phyloP scores from a whole-genome alignment of 2,797 vertebrate species.

The Sebastes trivittatus region DNA sequence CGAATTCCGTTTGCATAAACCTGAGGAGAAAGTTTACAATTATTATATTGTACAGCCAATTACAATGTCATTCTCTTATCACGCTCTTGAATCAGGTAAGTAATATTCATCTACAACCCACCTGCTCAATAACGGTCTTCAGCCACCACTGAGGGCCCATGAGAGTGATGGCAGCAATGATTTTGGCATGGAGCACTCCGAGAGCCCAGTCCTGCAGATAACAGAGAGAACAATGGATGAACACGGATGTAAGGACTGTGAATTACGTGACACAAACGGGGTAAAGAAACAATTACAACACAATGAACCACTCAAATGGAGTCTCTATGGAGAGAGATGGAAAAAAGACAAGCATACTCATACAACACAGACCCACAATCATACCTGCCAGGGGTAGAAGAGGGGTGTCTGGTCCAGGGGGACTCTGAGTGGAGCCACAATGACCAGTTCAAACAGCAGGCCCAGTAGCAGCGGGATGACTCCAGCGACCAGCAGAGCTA shows the following conservation, averaged over 20 bases:
- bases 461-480: constrained; percentile 95
- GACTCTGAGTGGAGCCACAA: constrained; percentile 95
- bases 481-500: constrained; percentile 93
- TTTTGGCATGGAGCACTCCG: constrained; percentile 98
- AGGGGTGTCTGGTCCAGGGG: constrained; percentile 98
- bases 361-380: constrained; percentile 14
- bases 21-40: constrained; percentile 70
- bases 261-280: not conserved
- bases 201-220: constrained; percentile 94
- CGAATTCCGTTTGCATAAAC: constrained; percentile 99
- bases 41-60: not conserved
- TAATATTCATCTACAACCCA: constrained; percentile 47
- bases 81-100: not conserved
- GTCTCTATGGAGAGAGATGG: not conserved
- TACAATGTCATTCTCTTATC: not conserved
- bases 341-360: not conserved
- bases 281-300: not conserved
- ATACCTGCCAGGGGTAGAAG: constrained; percentile 99
- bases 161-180: constrained; percentile 97
- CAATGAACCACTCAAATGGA: not conserved
- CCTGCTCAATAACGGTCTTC: constrained; percentile 99
- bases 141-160: constrained; percentile 99
- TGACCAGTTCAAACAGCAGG: constrained; percentile 95
- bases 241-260: not conserved
- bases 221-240: not conserved